Base-by-base conservation (phyloP, 2,888 invertebrate genomes). In the Druceiella hillmani region DNA sequence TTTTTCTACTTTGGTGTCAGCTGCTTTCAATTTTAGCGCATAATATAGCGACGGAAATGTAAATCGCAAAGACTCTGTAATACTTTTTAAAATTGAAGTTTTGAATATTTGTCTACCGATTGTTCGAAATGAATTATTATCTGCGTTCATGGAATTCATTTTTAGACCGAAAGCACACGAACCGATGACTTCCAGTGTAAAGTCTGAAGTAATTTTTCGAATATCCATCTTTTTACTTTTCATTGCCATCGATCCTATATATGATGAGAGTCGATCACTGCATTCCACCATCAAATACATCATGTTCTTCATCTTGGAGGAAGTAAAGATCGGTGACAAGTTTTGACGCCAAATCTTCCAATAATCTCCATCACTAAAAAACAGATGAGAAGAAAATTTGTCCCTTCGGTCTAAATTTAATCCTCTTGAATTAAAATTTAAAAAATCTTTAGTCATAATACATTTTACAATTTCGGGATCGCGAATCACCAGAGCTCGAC, bases 301-400 rank as follows among this genome's bases (percentile, higher is more conserved):
- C 27, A 27, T 27, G 11, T 27, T 27, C 11, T 10, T 27, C 27
- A 27, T 10, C 11, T 27, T 27, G 4, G n/a, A n/a, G 5, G 27
- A 27, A 5, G 27, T 7, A 27, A 27, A 27, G 5, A 10, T 4
- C 11, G 27, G 27, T 4, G 27, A 27, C 11, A 27, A 7, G 9
- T 27, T 27, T 5, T 27, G 9, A 5, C 27, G 27, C 27, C 9
- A 10, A n/a, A 27, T 12, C 11, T 10, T 27, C 27, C 27, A 27
- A 5, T 10, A 4, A 5, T 27, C 27, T n/a, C 4, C 11, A n/a
- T n/a, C n/a, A n/a, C n/a, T n/a, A n/a, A n/a, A n/a, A n/a, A n/a
- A n/a, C n/a, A n/a, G n/a, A n/a, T n/a, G n/a, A n/a, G n/a, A n/a
- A n/a, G n/a, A n/a, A n/a, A n/a, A n/a, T n/a, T n/a, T n/a, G n/a